Percentiles rank a stretch among this genome's conserved stretches.
Evolutionary conservation across 1,140 invertebrate species (phyloP).

Genomic region (Anastatus disparis): DNA sequence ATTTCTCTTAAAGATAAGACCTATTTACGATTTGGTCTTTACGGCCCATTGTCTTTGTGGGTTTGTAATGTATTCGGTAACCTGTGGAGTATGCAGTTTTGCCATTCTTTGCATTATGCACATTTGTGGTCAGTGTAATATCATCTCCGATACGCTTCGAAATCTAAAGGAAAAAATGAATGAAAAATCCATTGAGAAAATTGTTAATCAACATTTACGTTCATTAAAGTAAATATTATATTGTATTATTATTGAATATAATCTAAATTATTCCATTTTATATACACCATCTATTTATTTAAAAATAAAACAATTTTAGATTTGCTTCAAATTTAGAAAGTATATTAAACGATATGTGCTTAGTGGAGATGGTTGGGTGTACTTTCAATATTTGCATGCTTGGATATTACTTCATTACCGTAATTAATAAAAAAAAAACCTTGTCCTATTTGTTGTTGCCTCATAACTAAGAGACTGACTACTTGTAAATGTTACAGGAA

Average conservation of each 20-base stretch:
- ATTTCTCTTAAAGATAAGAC: conserved; percentile 31
- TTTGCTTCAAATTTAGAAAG: conserved; percentile 45
- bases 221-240: conserved; percentile 20
- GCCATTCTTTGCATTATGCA: conserved; percentile 52
- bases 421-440: conserved; percentile 1
- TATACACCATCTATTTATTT: neutral
- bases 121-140: conserved; percentile 46
- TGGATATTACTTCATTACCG: conserved; percentile 43
- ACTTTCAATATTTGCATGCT: conserved; percentile 47
- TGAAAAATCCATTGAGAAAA: neutral
- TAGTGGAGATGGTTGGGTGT: conserved; percentile 48
- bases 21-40: conserved; percentile 51
- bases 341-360: conserved; percentile 43
- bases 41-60: conserved; percentile 42
- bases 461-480: neutral
- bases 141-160: conserved; percentile 39
- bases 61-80: conserved; percentile 46
- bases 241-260: neutral
- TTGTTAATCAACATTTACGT: conserved; percentile 28
- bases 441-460: neutral
- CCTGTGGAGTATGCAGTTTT: conserved; percentile 45
- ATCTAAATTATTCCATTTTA: neutral
- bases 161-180: conserved; percentile 2
- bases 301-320: conserved; percentile 36
- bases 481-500: neutral